A percentile compares a stretch with the other conserved stretches of the same genome.
Conservation (phyloP, 2,888 invertebrate species). For the Zaprionus obscuricornis region DNA sequence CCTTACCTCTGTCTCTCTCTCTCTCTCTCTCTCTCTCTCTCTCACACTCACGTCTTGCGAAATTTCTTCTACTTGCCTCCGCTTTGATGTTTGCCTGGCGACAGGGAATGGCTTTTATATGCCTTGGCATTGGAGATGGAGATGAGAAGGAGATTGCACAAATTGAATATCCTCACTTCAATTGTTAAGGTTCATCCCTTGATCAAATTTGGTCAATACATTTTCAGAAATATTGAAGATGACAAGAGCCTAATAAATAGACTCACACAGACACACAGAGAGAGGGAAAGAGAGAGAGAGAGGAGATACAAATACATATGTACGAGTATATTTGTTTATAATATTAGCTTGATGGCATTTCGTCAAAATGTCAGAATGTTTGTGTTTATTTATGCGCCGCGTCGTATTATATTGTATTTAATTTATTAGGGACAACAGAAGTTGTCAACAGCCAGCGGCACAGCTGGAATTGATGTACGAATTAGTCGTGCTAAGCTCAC, state of each 20-base stretch:
- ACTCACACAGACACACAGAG: constrained; percentile 3
- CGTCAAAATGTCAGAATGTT: constrained; percentile 24
- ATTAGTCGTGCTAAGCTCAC: constrained; percentile 3
- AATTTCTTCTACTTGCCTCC: constrained; percentile 21
- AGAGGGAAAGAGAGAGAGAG: too few relatives aligned
- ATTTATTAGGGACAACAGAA: constrained; percentile 15
- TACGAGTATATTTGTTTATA: constrained; percentile 13
- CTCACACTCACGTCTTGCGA: too few relatives aligned
- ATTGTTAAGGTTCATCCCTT: constrained; percentile 46
- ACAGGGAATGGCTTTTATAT: constrained; percentile 7
- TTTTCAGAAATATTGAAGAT: constrained; percentile 47
- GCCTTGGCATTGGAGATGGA: constrained; percentile 4
- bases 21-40: background rate
- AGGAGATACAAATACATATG: background rate
- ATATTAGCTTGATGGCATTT: constrained; percentile 32
- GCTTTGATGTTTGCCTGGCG: constrained; percentile 36
- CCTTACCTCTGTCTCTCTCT: background rate
- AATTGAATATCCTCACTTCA: constrained; percentile 56
- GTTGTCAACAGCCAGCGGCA: background rate
- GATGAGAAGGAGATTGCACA: constrained; percentile 32
- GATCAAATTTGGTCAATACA: constrained; percentile 64
- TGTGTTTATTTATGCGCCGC: constrained; percentile 23
- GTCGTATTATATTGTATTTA: constrained; percentile 19
- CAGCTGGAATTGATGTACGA: constrained; percentile 16
- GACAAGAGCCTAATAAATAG: constrained; percentile 47